Base-by-base conservation (phyloP, 2,797 vertebrate species). In the Phoxinus dragarum region DNA sequence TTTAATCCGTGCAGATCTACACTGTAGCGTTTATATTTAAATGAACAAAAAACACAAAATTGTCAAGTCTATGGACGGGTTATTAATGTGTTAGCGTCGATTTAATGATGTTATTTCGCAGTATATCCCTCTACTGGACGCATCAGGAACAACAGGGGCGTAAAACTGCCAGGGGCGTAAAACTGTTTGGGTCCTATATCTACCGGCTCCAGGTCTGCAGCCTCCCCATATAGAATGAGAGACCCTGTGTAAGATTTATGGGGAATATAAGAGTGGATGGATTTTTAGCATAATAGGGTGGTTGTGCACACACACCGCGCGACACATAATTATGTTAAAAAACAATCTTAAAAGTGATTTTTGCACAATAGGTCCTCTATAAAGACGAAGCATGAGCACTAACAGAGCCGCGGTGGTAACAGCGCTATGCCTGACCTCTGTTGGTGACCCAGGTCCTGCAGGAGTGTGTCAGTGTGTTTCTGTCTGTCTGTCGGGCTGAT, bases 371-470 rank as follows among this genome's bases (percentile, higher is more conserved):
- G n/a, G 56, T 14, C 59, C 11, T 11, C 11, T 59, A n/a, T n/a
- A 59, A 19, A 73, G 42, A 73, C 7, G 10, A 34, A 31, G 0
- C 1, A 27, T n/a, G 21, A 69, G 19, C 12, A 68, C 1, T 14
- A 5, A 31, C 31, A 64, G 67, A 59, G 66, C n/a, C 14, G 10
- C 16, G 14, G 16, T 17, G 31, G 44, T 11, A 61, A 19, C 49
- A 19, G 11, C 14, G 34, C 27, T 12, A 10, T 11, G 44, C 5
- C 93, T 88, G 95, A 99, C 98, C 98, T 98, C 95, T 99, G 97
- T 91, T 99, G 98, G 93, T 98, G 96, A 91, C 98, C 98, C 92
- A 99, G 94, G 94, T 99, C 97, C 93, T 96, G 96, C 79, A 99
- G 94, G 92, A 99, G 95, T 79, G 96, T 94, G 93, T 98, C 96